Base-by-base conservation (phyloP, 2,113 vertebrate genomes). In the Meriones unguiculatus region DNA sequence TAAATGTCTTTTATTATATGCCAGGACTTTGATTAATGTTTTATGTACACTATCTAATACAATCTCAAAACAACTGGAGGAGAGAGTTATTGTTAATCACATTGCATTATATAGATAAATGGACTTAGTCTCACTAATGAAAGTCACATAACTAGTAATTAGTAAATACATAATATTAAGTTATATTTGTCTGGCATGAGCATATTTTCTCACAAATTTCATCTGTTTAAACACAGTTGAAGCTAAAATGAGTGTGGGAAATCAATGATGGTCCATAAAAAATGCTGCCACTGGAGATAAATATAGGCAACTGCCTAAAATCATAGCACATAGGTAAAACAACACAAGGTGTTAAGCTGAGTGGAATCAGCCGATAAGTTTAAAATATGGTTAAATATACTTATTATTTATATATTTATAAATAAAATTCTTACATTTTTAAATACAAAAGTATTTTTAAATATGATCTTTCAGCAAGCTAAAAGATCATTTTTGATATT, bases 71-170 rank as follows among this genome's bases (percentile, higher is more conserved):
- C 20, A 95, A 67, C 0, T 2, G 17, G 41, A 50, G 1, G 15
- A 78, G 59, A 32, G 35, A 94, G 22, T 89, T 91, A 87, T 69
- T 92, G 78, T 84, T 90, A 93, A 86, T 9, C 1, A 88, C 52
- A 41, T 38, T 82, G n/a, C 20, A 73, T 67, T 92, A 95, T 92
- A 90, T 90, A 65, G 6, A 73, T 67, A 91, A 72, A 85, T 5
- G 17, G 86, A 69, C 78, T 90, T 95, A 87, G 78, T 90, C 9
- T 85, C 17, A 75, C 22, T n/a, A 95, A 5, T 65, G 30, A 69
- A 75, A 15, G 14, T 89, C 18, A 86, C 12, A 84, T 13, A 80
- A 25, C 24, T 67, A 62, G 24, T 64, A 89, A 77, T 65, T 84
- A 75, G 5, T 76, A 5, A 10, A 67, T n/a, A 62, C 22, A 78